Evolutionary conservation across 2,113 vertebrate genomes (phyloP), one percentile per base, ranked within the genome.

Genomic region (Cebidichthys violaceus): DNA sequence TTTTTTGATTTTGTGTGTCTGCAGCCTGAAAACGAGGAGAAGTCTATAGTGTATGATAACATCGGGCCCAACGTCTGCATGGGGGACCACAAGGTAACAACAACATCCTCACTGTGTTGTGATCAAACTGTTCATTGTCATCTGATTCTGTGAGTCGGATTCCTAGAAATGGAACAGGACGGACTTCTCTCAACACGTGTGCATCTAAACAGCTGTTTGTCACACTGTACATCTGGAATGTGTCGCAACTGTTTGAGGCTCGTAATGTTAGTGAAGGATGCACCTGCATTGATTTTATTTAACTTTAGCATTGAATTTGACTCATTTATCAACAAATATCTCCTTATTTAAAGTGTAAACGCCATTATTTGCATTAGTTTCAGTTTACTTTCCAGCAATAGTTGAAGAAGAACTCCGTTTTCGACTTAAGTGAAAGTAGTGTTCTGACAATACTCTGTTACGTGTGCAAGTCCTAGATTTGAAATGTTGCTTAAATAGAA

Each of bases 61-160:
- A 97, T 99, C 77, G 98, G 98, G 93, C 95, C 97, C 92, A 98
- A 95, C 70, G 97, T 99, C 96, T 99, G 98, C 96, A 99, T 99
- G 98, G 98, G 98, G 88, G 98, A 99, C 96, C 98, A 99, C 95
- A 99, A 99, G 98, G 98, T 99, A 96, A 95, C 75, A 31, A 24
- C 50, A 52, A 22, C 74, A 27, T 22, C 60, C 4, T 33, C 55
- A 55, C 70, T 79, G 1, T 62, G 54, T 18, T 35, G 10, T 64
- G 27, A 77, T 52, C 4, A 35, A 60, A 33, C 22, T 71, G 10
- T 29, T 50, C 15, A 15, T 4, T 81, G 62, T 74, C 15, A 60
- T 39, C 6, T 54, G 59, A 39, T 2, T 17, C 33, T n/a, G 72
- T 75, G 54, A 24, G 29, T n/a, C 8, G 5, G 24, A 55, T 5